A percentile compares a stretch with the other conserved stretches of the same genome.
Conservation (phyloP, 2,113 vertebrate species). For the Macaca nemestrina region DNA sequence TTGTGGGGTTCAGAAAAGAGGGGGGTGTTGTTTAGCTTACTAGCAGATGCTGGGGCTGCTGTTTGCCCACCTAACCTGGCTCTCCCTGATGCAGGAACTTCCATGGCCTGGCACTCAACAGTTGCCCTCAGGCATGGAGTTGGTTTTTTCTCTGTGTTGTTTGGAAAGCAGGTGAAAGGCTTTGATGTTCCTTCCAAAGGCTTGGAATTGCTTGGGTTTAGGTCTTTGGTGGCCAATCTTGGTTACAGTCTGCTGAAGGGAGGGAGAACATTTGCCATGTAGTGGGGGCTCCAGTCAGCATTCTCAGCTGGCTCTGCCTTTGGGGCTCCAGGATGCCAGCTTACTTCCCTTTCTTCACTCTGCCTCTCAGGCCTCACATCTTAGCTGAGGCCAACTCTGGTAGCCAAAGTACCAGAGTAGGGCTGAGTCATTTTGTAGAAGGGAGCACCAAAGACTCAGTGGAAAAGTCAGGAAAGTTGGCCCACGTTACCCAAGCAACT, state of each 20-base stretch:
- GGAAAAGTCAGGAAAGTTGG: not conserved
- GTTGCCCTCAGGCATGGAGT: slow-evolving; percentile 57
- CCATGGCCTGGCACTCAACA: slow-evolving; percentile 15
- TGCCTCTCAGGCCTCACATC: not conserved
- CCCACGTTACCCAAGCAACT: not conserved
- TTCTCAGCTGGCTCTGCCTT: slow-evolving; percentile 1
- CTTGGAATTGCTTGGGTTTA: slow-evolving; percentile 49
- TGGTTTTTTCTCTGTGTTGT: slow-evolving; percentile 66
- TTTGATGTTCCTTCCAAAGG: slow-evolving; percentile 71
- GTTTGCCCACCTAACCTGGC: slow-evolving; percentile 39
- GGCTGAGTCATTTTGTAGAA: not conserved
- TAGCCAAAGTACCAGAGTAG: not conserved
- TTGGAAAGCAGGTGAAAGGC: slow-evolving; percentile 70
- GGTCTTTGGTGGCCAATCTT: slow-evolving; percentile 57
- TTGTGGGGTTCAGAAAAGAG: not conserved
- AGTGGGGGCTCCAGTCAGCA: not conserved
- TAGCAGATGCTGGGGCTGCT: slow-evolving; percentile 33
- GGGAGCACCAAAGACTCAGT: not conserved
- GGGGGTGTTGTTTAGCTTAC: not conserved
- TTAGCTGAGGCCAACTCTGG: not conserved
- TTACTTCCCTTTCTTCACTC: not conserved
- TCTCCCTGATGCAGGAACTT: slow-evolving; percentile 57
- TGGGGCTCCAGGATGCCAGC: not conserved
- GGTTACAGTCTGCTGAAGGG: slow-evolving; percentile 42
- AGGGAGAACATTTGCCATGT: not conserved